phyloP scores from a whole-genome alignment of 2,797 vertebrate species.

The Semotilus atromaculatus region DNA sequence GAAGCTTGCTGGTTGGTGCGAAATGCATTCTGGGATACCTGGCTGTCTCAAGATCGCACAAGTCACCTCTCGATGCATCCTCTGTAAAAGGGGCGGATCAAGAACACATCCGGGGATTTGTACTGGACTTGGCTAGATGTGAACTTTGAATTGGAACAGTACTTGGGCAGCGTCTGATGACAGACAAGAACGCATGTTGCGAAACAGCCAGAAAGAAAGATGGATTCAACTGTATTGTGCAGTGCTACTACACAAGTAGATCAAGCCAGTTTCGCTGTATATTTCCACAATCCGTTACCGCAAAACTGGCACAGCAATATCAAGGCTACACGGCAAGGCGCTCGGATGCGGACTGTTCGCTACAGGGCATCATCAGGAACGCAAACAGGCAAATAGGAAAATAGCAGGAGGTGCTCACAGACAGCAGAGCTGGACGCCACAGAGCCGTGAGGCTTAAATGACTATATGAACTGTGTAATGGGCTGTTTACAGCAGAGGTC shows the following conservation, averaged over 20 bases:
- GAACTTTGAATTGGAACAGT: no score
- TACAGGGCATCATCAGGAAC: conserved; percentile 31
- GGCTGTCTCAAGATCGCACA: no score
- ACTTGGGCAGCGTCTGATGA: no score
- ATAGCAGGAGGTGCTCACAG: conserved; percentile 14
- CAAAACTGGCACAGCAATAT: conserved; percentile 11
- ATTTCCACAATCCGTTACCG: conserved; percentile 23
- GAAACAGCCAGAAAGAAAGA: neutral
- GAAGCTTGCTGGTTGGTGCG: no score
- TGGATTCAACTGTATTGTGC: neutral
- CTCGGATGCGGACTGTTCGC: neutral
- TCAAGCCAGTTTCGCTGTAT: neutral
- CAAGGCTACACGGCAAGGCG: neutral
- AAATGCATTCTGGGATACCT: no score
- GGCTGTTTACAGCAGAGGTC: conserved; percentile 52
- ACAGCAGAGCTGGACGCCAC: conserved; percentile 4
- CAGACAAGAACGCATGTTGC: no score
- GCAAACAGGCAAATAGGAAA: conserved; percentile 9
- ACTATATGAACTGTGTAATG: conserved; percentile 52
- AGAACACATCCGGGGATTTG: no score
- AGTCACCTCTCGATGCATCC: no score
- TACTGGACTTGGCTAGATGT: no score
- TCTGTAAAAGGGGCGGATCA: no score
- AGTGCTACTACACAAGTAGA: neutral
- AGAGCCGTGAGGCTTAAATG: conserved; percentile 31